Percentiles rank a stretch among this genome's conserved stretches.
phyloP scores from a whole-genome alignment of 2,888 invertebrate species.

The Gibbula magus region DNA sequence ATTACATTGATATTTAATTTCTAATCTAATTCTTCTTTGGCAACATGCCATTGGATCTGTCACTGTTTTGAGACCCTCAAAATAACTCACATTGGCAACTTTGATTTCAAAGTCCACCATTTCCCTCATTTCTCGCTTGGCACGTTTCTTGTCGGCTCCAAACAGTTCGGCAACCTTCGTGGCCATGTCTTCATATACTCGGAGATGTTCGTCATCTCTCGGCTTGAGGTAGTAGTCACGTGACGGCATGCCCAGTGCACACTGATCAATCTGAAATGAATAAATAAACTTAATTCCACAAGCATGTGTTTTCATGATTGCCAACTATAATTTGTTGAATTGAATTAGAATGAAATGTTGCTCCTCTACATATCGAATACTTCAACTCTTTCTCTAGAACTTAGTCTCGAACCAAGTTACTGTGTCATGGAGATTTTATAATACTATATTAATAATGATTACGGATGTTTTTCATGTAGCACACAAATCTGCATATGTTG shows the following conservation, averaged over 20 bases:
- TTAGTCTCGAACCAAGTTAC: too few species aligned
- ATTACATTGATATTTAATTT: too few species aligned
- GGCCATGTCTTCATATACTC: constrained; percentile 93
- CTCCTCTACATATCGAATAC: too few species aligned
- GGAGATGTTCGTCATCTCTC: constrained; percentile 74
- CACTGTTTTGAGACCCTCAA: neutral
- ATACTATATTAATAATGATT: too few species aligned
- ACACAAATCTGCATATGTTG: too few species aligned
- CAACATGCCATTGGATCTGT: neutral
- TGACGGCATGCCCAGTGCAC: constrained; percentile 84
- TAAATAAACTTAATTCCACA: too few species aligned
- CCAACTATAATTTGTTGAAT: too few species aligned
- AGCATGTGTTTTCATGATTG: too few species aligned
- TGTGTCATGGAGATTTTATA: too few species aligned
- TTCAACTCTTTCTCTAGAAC: too few species aligned
- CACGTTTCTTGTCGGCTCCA: constrained; percentile 79
- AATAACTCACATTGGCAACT: constrained; percentile 83
- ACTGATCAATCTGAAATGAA: constrained; percentile 86
- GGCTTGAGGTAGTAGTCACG: constrained; percentile 85
- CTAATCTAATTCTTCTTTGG: neutral
- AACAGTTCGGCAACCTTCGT: constrained; percentile 87
- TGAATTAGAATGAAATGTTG: too few species aligned
- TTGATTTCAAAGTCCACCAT: constrained; percentile 86
- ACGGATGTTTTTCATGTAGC: too few species aligned
- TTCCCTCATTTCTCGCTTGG: constrained; percentile 81